Conservation (phyloP, 1,140 invertebrate species). For the Tetramorium parvispinum region DNA sequence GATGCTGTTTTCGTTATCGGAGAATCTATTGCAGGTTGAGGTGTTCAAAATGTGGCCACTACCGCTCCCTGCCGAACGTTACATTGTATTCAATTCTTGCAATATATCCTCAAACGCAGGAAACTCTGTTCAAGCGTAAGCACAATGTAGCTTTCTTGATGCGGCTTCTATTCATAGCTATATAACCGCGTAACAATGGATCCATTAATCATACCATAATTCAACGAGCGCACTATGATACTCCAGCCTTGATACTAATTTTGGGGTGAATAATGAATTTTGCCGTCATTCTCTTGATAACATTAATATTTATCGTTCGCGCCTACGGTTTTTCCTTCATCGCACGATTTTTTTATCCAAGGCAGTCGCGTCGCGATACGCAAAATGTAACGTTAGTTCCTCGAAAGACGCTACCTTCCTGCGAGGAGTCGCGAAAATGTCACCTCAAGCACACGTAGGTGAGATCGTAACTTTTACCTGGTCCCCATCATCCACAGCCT, state of each 20-base stretch:
- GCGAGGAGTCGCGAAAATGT: background rate
- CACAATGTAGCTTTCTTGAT: background rate
- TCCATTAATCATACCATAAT: slow-evolving; percentile 20
- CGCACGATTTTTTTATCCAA: background rate
- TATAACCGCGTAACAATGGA: background rate
- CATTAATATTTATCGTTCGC: slow-evolving; percentile 47
- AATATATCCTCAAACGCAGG: background rate
- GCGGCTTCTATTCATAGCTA: background rate
- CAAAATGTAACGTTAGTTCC: background rate
- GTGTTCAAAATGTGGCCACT: background rate
- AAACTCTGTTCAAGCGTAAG: slow-evolving; percentile 9
- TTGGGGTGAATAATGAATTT: slow-evolving; percentile 25
- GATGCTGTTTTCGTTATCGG: background rate
- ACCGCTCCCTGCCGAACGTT: background rate
- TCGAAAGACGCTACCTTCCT: background rate
- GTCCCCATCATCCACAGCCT: background rate
- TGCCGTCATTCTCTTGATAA: background rate
- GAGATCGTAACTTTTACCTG: background rate
- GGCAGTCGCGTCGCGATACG: background rate
- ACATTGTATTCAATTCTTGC: background rate
- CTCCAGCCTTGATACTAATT: slow-evolving; percentile 38
- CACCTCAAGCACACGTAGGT: background rate
- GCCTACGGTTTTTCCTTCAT: slow-evolving; percentile 26
- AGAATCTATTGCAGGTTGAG: background rate
- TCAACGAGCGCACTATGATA: background rate